Evolutionary conservation across 2,113 vertebrate genomes (phyloP), one percentile per base, ranked within the genome.

Genomic region (Gallinago jamesoni): DNA sequence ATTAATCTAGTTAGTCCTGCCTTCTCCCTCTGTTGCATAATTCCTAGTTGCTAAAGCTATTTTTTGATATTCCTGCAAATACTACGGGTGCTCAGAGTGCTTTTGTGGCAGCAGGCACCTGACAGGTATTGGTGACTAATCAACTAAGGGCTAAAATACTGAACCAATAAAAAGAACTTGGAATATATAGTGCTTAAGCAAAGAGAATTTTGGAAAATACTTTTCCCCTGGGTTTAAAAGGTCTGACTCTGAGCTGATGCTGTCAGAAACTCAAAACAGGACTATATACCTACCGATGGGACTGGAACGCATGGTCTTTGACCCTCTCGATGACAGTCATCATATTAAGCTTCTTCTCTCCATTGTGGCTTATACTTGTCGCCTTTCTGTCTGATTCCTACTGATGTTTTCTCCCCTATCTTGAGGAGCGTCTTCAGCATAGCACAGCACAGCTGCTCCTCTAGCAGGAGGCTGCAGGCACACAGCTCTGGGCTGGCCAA

Each of bases 61-160:
- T 92, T 91, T 95, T 89, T 90, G 20, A 73, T 86, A 78, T 59
- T 90, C 78, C 83, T 96, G 63, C 72, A 88, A 89, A 82, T 53
- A 67, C 93, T 94, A 79, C 28, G 14, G 97, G 43, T 96, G 96
- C 93, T 96, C 21, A 0, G 55, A 76, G 35, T 53, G 87, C 85
- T 87, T 72, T 83, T 33, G 33, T 5, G 39, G 95, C 94, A 75
- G 74, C 3, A 12, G 77, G 93, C 94, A 94, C 70, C 91, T 83
- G 92, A 50, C 93, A 87, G 70, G 39, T 95, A n/a, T 87, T 63
- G 85, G 93, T 93, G 85, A 97, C 95, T 96, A 96, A 96, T 87
- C 94, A 91, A 97, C 95, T 93, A 97, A 97, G 97, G 97, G 97
- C 97, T 97, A 97, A 97, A 96, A 90, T 77, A 92, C 76, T 84